phyloP scores from a whole-genome alignment of 2,113 vertebrate species.

The Gasterosteus aculeatus region DNA sequence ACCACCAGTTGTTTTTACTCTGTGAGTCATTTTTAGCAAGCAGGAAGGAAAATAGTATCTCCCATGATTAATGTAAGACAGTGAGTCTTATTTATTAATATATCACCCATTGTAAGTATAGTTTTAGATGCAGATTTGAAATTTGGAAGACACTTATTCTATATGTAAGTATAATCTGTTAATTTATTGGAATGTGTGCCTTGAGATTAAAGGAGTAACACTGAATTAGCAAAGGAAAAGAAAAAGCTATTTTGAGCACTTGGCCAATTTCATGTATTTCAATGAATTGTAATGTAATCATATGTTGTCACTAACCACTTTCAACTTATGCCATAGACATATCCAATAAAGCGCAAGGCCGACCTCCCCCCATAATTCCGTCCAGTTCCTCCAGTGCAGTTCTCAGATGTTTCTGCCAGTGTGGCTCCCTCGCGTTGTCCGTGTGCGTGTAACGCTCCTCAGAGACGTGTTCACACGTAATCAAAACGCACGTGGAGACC shows the following conservation, averaged over 20 bases:
- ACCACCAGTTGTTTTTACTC: slow-evolving; percentile 18
- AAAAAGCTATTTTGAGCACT: not conserved
- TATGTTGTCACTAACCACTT: too few species aligned
- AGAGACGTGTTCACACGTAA: too few species aligned
- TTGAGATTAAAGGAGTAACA: not conserved
- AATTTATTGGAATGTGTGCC: not conserved
- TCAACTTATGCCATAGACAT: not conserved
- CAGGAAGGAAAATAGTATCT: slow-evolving; percentile 8
- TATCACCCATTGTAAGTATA: not conserved
- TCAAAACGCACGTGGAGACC: too few species aligned
- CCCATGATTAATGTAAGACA: slow-evolving; percentile 11
- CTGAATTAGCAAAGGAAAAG: not conserved
- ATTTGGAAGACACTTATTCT: not conserved
- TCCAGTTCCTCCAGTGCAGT: not conserved
- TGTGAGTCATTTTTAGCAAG: slow-evolving; percentile 41
- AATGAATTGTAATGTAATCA: too few species aligned
- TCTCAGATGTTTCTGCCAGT: too few species aligned
- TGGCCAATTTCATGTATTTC: not conserved
- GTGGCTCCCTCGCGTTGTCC: too few species aligned
- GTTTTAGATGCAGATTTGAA: not conserved
- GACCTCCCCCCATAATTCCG: too few species aligned
- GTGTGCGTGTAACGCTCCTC: too few species aligned
- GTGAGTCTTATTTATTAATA: not conserved
- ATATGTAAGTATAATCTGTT: not conserved
- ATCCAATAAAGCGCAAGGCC: not conserved